Evolutionary conservation across 2,888 invertebrate species (phyloP).

Genomic region (Ephialtes manifestator): DNA sequence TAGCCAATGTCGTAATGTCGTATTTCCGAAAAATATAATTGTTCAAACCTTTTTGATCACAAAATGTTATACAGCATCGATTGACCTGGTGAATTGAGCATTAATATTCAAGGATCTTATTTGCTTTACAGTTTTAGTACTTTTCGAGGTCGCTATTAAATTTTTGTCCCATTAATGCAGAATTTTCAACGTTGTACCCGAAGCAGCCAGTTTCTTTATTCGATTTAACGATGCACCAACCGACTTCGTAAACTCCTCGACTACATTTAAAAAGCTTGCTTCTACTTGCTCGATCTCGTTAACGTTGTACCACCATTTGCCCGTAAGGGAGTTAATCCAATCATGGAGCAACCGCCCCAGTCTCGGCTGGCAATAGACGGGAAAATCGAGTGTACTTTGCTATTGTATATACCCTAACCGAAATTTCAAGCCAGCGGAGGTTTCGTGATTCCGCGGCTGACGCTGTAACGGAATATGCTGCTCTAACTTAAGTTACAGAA

Average conservation of each 20-base stretch:
- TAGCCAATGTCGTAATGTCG: too few species aligned
- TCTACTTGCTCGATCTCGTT: constrained; percentile 57
- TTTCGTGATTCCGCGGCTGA: not conserved
- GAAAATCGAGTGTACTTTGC: constrained; percentile 45
- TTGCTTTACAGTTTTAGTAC: not conserved
- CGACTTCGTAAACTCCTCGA: constrained; percentile 1
- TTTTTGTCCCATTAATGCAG: not conserved
- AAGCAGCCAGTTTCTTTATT: constrained; percentile 8
- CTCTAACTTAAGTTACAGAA: too few species aligned
- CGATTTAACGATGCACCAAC: constrained; percentile 20
- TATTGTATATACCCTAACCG: constrained; percentile 44
- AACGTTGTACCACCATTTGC: constrained; percentile 63
- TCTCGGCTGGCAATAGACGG: not conserved
- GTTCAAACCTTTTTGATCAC: not conserved
- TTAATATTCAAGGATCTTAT: not conserved
- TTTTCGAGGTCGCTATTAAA: not conserved
- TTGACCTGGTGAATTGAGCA: not conserved
- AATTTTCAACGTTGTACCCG: not conserved
- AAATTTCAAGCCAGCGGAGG: constrained; percentile 70
- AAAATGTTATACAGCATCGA: not conserved
- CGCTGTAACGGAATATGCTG: not conserved
- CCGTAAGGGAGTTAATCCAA: constrained; percentile 72
- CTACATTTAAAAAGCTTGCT: constrained; percentile 71
- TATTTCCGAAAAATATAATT: not conserved
- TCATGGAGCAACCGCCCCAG: constrained; percentile 56